These are phyloP conservation scores for Xanthia togata DNA, from an alignment of 2,888 invertebrate genomes.

Conservation along the genomic window DNA sequence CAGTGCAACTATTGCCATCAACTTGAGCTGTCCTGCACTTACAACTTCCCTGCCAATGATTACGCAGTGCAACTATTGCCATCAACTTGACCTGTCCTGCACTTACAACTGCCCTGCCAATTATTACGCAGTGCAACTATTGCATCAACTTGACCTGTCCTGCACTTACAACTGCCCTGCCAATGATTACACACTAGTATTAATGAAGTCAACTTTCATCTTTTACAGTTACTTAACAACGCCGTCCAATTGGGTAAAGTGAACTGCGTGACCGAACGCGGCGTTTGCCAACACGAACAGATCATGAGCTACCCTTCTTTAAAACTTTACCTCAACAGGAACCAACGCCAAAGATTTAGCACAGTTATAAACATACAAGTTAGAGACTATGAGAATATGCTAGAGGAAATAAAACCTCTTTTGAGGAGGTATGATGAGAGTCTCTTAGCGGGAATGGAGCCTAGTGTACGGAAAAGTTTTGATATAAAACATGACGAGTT, in stretches of 20 bases:
- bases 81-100: background rate
- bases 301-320: conserved; percentile 84
- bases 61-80: background rate
- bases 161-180: background rate
- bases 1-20: background rate
- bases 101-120: background rate
- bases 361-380: conserved; percentile 77
- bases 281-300: conserved; percentile 84
- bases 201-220: background rate
- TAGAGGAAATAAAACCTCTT: conserved; percentile 77
- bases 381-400: conserved; percentile 71
- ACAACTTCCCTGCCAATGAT: background rate
- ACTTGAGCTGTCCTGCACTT: background rate
- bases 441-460: conserved; percentile 71
- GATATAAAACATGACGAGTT: conserved; percentile 81
- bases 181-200: background rate
- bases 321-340: conserved; percentile 79
- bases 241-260: conserved; percentile 84
- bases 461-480: conserved; percentile 65
- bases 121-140: background rate
- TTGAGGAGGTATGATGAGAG: conserved; percentile 74
- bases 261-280: conserved; percentile 83
- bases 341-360: conserved; percentile 73
- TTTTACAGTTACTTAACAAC: conserved; percentile 79
- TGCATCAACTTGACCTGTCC: background rate